These are phyloP conservation scores for Australoheros facetus DNA, from an alignment of 2,797 vertebrate species.

Conservation along the genomic window DNA sequence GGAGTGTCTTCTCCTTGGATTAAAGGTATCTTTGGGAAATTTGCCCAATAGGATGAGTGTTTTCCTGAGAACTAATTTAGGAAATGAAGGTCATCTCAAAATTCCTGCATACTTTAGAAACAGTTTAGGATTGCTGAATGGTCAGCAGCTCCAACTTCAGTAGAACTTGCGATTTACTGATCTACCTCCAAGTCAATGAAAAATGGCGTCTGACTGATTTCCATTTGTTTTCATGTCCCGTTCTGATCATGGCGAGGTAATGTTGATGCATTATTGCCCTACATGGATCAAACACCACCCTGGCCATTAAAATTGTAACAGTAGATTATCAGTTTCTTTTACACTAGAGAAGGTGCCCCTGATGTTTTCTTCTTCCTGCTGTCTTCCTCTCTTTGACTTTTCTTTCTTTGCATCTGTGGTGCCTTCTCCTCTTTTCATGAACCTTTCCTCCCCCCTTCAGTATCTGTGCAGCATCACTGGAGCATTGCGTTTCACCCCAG, in stretches of 20 bases:
- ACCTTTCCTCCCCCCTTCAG: neutral
- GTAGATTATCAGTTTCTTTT: slow-evolving; percentile 33
- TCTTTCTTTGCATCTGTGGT: neutral
- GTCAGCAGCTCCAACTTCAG: neutral
- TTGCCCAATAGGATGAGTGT: neutral
- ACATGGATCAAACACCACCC: neutral
- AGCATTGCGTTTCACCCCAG: slow-evolving; percentile 44
- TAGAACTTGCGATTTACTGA: neutral
- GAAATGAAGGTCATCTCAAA: neutral
- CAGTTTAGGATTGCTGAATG: too few species aligned
- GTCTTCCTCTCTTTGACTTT: neutral
- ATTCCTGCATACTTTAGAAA: neutral
- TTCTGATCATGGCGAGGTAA: neutral
- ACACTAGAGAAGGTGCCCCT: neutral
- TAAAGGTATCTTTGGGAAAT: neutral
- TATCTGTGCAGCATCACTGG: slow-evolving; percentile 20
- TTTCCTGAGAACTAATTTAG: neutral
- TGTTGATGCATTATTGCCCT: neutral
- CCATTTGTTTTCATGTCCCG: neutral
- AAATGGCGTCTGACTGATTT: neutral
- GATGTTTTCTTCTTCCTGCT: neutral
- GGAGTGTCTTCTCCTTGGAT: neutral
- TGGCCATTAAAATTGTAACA: neutral
- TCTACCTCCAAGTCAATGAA: neutral
- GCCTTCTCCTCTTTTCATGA: neutral